Conservation (phyloP, 2,113 vertebrate species). For the Cisticola juncidis region DNA sequence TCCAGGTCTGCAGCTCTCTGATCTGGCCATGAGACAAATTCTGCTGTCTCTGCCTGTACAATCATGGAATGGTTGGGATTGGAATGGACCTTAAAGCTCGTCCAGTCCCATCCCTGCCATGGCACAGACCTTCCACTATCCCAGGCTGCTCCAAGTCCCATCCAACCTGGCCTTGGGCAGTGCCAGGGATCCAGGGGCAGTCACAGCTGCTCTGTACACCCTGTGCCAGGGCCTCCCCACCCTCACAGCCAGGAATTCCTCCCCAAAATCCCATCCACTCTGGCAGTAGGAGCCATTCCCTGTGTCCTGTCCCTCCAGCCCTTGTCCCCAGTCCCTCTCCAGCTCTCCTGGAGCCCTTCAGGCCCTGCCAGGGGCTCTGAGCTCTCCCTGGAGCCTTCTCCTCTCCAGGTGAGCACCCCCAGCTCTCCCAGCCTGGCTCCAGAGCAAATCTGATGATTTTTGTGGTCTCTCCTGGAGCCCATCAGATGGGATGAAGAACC, state of each 20-base stretch:
- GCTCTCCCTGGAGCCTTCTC: neutral
- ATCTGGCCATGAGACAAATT: neutral
- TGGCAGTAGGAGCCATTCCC: neutral
- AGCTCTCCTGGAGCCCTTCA: neutral
- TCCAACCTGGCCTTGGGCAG: neutral
- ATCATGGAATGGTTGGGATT: neutral
- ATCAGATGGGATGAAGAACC: neutral
- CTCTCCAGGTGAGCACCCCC: fast-evolving
- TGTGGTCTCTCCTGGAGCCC: neutral
- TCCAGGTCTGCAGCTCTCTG: neutral
- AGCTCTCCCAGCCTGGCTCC: neutral
- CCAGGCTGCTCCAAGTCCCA: fast-evolving
- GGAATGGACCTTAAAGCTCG: fast-evolving
- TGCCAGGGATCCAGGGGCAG: neutral
- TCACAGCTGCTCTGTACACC: neutral
- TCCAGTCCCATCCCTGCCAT: fast-evolving
- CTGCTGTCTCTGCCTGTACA: neutral
- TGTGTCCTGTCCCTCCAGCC: neutral
- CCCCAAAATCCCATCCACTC: neutral
- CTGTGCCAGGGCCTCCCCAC: fast-evolving
- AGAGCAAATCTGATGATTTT: neutral
- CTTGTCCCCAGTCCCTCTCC: neutral
- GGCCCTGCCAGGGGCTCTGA: neutral
- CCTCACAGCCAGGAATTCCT: fast-evolving
- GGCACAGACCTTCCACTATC: fast-evolving